Conservation (phyloP, 2,113 vertebrate genomes). For the Vimba vimba region DNA sequence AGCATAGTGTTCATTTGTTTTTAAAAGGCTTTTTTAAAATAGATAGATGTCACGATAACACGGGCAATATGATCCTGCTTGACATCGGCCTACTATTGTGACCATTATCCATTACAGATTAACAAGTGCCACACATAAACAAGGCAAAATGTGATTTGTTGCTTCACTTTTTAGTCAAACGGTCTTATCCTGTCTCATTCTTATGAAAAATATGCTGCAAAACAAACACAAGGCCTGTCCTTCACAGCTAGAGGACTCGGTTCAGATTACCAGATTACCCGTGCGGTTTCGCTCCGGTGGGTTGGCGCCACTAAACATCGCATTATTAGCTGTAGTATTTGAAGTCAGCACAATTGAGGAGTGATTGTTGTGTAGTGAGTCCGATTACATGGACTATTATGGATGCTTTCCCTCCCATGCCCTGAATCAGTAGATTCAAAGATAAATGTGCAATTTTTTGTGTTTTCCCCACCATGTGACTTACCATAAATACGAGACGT, state of each 20-base stretch:
- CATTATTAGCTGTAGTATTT: background rate
- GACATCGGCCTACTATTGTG: no score
- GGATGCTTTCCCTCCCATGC: background rate
- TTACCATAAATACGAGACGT: background rate
- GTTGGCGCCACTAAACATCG: background rate
- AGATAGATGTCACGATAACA: no score
- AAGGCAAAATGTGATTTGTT: background rate
- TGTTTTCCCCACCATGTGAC: slow-evolving; percentile 7
- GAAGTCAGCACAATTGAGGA: background rate
- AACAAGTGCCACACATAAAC: background rate
- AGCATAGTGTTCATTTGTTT: no score
- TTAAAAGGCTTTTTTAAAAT: no score
- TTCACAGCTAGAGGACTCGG: background rate
- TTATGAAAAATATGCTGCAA: background rate
- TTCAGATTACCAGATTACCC: background rate
- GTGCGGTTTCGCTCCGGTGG: background rate
- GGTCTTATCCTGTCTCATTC: background rate
- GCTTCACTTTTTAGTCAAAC: background rate
- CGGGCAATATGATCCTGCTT: no score
- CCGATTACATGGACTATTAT: background rate
- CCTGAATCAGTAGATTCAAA: background rate
- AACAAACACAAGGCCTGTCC: background rate
- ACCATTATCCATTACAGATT: background rate
- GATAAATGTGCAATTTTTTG: background rate
- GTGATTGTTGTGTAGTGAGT: background rate